phyloP scores from a whole-genome alignment of 2,797 vertebrate genomes.

The Fistularia commersonii region DNA sequence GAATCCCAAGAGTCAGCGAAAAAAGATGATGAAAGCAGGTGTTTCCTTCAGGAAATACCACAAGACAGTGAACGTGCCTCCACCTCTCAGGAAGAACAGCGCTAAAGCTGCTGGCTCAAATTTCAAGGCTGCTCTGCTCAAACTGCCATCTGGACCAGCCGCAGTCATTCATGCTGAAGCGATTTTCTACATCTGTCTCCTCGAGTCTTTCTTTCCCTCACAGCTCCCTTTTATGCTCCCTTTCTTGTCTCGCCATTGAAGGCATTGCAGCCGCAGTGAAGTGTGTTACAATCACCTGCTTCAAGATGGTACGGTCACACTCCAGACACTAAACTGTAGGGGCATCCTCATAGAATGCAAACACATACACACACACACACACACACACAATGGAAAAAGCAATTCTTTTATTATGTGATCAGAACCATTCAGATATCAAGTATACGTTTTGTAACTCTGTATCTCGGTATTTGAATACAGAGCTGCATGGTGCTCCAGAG shows the following conservation, averaged over 20 bases:
- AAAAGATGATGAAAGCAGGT: constrained; percentile 67
- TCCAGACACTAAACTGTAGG: too few species aligned
- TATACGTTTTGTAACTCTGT: too few species aligned
- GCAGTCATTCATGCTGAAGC: constrained; percentile 60
- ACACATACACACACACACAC: too few species aligned
- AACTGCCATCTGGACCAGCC: constrained; percentile 53
- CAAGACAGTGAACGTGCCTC: constrained; percentile 58
- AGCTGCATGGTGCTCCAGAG: too few species aligned
- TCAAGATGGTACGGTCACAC: too few species aligned
- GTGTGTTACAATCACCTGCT: too few species aligned
- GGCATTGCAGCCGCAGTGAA: background rate
- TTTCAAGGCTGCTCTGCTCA: constrained; percentile 65
- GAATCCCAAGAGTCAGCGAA: constrained; percentile 54
- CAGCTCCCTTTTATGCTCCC: constrained; percentile 3
- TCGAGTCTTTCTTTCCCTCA: constrained; percentile 23
- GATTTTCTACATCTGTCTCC: constrained; percentile 59
- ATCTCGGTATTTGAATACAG: too few species aligned
- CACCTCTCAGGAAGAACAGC: constrained; percentile 51
- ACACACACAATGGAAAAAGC: too few species aligned
- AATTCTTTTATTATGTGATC: too few species aligned
- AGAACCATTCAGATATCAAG: too few species aligned
- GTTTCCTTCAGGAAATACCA: constrained; percentile 77
- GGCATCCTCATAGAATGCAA: too few species aligned
- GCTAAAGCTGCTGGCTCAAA: constrained; percentile 60
- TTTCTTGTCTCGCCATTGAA: constrained; percentile 7